Evolutionary conservation across 2,113 vertebrate species (phyloP).

Genomic region (Daphoenositta chrysoptera): DNA sequence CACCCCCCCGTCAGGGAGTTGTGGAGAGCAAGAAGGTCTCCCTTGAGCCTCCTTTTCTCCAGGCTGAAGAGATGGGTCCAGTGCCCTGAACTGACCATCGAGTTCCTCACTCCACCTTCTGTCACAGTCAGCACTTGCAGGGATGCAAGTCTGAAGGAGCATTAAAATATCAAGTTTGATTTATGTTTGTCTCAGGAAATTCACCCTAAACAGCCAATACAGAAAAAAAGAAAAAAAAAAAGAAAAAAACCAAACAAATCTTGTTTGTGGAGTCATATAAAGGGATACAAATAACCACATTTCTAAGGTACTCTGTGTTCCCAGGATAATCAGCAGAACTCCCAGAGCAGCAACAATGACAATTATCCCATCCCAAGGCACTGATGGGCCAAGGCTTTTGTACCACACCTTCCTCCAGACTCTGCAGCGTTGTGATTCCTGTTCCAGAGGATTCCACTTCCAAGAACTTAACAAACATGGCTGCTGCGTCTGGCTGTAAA

Average conservation of each 20-base stretch:
- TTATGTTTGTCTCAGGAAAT: not conserved
- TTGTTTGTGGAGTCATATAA: too few relatives aligned
- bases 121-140: not conserved
- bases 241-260: not conserved
- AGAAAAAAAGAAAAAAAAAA: not conserved
- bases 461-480: not conserved
- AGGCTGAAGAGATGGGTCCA: not conserved
- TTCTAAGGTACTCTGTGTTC: not conserved
- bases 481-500: not conserved
- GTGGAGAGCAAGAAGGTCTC: not conserved
- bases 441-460: not conserved
- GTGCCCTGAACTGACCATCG: not conserved
- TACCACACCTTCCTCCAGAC: not conserved
- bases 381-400: fast-evolving
- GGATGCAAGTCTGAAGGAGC: not conserved
- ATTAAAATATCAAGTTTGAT: not conserved
- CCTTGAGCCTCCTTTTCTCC: not conserved
- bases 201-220: not conserved
- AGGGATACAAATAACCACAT: not conserved
- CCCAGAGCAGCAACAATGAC: not conserved
- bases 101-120: not conserved
- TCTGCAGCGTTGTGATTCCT: fast-evolving
- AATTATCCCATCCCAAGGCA: fast-evolving
- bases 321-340: not conserved
- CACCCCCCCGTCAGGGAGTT: not conserved